These are phyloP conservation scores for Dendrophyllia cribrosa DNA, from an alignment of 64 coral and sea anemone genomes.

Conservation along the genomic window DNA sequence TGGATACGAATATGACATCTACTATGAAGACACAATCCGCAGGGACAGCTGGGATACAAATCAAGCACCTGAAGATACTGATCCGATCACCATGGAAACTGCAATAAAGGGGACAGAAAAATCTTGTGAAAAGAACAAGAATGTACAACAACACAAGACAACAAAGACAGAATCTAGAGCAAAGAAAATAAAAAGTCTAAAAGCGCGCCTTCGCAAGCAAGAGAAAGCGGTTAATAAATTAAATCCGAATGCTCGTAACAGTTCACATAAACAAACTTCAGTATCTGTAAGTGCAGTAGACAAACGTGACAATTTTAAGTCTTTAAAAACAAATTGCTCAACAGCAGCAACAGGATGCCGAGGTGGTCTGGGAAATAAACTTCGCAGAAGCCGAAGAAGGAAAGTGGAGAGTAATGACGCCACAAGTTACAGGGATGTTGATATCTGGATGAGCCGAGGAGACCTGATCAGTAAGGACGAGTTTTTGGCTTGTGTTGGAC, in stretches of 20 bases:
- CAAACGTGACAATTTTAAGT: neutral
- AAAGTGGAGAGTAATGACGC: neutral
- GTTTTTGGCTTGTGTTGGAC: neutral
- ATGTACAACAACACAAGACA: neutral
- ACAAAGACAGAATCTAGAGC: neutral
- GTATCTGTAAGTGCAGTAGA: neutral
- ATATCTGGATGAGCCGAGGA: conserved; percentile 26
- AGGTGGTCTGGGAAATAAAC: neutral
- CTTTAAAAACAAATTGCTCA: neutral
- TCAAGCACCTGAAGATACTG: neutral
- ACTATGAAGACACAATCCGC: neutral
- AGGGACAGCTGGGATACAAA: neutral
- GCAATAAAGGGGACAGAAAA: neutral
- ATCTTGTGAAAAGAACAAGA: too few species aligned
- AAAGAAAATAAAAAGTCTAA: conserved; percentile 16
- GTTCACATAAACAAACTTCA: neutral
- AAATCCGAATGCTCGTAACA: neutral
- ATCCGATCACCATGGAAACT: neutral
- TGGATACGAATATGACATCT: neutral
- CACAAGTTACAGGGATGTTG: neutral
- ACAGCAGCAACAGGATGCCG: neutral
- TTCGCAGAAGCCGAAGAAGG: neutral
- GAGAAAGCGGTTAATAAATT: conserved; percentile 30
- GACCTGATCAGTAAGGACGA: conserved; percentile 28
- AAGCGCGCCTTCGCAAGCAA: conserved; percentile 13